phyloP scores from a whole-genome alignment of 2,888 invertebrate genomes.

The Calephelis perditalis region DNA sequence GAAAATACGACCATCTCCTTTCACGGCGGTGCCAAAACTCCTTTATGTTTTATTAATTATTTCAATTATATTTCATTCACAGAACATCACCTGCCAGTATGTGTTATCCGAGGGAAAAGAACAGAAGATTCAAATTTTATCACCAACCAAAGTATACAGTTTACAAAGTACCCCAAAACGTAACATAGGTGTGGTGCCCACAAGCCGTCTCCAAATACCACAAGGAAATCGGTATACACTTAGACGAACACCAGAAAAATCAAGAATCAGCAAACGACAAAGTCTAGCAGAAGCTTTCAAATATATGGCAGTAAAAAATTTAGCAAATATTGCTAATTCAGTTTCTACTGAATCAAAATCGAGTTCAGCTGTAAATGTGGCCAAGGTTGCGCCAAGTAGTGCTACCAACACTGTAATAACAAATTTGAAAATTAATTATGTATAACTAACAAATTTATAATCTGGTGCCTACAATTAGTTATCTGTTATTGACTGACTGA shows the following conservation, averaged over 20 bases:
- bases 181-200: not conserved
- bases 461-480: not conserved
- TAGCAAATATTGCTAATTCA: conserved; percentile 37
- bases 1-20: too few species aligned
- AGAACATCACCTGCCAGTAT: conserved; percentile 7
- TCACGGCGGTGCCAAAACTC: too few species aligned
- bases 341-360: conserved; percentile 24
- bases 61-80: not conserved
- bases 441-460: not conserved
- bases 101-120: conserved; percentile 10
- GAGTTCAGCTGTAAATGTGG: not conserved
- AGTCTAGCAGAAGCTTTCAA: conserved; percentile 40
- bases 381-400: conserved; percentile 4
- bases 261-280: conserved; percentile 31
- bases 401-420: not conserved
- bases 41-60: not conserved
- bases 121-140: conserved; percentile 11
- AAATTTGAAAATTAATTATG: conserved; percentile 2
- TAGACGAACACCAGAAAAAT: conserved; percentile 33
- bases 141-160: conserved; percentile 5
- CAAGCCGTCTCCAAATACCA: conserved; percentile 26
- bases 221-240: conserved; percentile 37
- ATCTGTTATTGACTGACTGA: too few species aligned
- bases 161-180: not conserved
- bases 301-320: conserved; percentile 41